Evolutionary conservation across 2,888 invertebrate species (phyloP).

Genomic region (Aleiodes leptofemur): DNA sequence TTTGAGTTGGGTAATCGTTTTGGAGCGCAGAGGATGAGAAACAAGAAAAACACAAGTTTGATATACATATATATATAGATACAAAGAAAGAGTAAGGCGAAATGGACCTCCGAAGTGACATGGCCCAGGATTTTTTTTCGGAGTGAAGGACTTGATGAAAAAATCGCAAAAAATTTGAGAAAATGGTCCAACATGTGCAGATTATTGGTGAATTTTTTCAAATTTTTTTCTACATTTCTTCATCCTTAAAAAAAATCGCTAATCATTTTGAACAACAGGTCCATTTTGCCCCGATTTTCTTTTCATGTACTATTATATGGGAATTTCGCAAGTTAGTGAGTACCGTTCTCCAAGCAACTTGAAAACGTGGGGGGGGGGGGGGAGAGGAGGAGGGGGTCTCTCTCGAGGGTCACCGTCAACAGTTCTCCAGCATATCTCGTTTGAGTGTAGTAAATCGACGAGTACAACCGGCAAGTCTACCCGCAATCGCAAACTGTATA

Average conservation of each 20-base stretch:
- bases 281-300: too few relatives aligned
- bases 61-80: not conserved
- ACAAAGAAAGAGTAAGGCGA: too few relatives aligned
- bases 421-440: conserved; percentile 18
- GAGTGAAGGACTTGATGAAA: too few relatives aligned
- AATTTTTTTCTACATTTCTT: too few relatives aligned
- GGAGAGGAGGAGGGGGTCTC: not conserved
- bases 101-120: too few relatives aligned
- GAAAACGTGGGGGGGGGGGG: not conserved
- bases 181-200: too few relatives aligned
- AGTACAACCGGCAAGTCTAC: not conserved
- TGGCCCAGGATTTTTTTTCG: too few relatives aligned
- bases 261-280: too few relatives aligned
- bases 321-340: not conserved
- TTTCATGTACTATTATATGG: not conserved
- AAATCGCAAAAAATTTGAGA: too few relatives aligned
- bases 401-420: not conserved
- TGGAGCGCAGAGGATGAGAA: not conserved
- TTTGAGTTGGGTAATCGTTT: too few relatives aligned
- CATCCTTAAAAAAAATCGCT: too few relatives aligned
- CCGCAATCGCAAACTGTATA: conserved; percentile 7
- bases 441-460: conserved; percentile 29
- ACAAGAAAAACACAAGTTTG: not conserved
- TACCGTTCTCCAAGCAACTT: conserved; percentile 15
- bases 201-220: too few relatives aligned